Evolutionary conservation across 2,113 vertebrate genomes (phyloP).

Genomic region (Oncorhynchus masou): DNA sequence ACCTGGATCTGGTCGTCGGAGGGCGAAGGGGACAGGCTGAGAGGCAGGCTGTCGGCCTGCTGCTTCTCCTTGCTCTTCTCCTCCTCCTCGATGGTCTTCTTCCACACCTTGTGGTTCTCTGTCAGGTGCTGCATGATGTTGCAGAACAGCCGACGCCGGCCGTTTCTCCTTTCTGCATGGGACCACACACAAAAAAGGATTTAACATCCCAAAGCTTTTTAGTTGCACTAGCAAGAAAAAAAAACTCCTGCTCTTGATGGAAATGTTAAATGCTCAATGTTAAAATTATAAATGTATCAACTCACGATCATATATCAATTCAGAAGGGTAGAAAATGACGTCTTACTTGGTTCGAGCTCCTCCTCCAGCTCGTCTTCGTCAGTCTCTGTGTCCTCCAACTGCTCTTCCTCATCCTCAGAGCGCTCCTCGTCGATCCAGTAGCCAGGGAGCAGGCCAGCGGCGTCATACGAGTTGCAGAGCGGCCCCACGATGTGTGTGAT

Average conservation of each 20-base stretch:
- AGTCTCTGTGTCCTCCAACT: constrained; percentile 73
- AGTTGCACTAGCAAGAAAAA: neutral
- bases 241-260: neutral
- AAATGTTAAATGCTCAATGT: no score
- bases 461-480: constrained; percentile 94
- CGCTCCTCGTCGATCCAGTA: constrained; percentile 85
- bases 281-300: no score
- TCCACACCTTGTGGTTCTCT: constrained; percentile 97
- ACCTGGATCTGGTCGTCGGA: constrained; percentile 93
- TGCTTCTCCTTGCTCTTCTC: constrained; percentile 83
- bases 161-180: constrained; percentile 84
- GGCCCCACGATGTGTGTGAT: constrained; percentile 98
- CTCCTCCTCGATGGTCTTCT: constrained; percentile 89
- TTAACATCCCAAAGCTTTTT: neutral
- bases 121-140: constrained; percentile 94
- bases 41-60: constrained; percentile 62
- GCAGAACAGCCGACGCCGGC: constrained; percentile 83
- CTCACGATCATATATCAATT: no score
- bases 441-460: constrained; percentile 93
- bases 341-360: constrained; percentile 83
- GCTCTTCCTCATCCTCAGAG: constrained; percentile 75
- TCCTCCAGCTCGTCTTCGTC: constrained; percentile 81
- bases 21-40: constrained; percentile 73
- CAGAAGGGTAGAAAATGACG: no score
- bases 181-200: constrained; percentile 13